Conservation (phyloP, 1,140 invertebrate species). For the Alviniconcha marisindica region DNA sequence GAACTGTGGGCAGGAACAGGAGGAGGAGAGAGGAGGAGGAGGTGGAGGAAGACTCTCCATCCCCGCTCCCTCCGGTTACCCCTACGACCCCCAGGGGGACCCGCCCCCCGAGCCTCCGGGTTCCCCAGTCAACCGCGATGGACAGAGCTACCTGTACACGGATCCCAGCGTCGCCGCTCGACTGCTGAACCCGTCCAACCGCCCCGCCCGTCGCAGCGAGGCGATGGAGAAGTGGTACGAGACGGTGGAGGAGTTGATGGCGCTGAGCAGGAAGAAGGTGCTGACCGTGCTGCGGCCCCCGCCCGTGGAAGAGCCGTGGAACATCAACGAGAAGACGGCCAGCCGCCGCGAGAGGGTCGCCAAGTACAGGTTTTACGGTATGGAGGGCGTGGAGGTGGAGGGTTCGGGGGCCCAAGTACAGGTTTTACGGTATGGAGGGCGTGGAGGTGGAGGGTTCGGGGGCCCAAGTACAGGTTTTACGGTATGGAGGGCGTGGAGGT, state of each 20-base stretch:
- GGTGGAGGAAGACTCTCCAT: background rate
- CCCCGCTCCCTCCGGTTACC: background rate
- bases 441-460: no score
- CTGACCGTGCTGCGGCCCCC: slow-evolving; percentile 13
- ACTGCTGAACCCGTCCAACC: background rate
- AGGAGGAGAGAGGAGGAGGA: background rate
- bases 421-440: no score
- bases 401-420: no score
- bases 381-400: background rate
- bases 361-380: slow-evolving; percentile 21
- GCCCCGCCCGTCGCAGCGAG: background rate
- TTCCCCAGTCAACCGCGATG: background rate
- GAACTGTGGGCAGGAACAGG: background rate
- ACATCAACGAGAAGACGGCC: slow-evolving; percentile 20
- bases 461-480: no score
- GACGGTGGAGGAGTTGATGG: slow-evolving; percentile 28
- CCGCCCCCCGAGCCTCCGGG: background rate
- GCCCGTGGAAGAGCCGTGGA: slow-evolving; percentile 10
- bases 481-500: no score
- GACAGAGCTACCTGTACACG: slow-evolving; percentile 16
- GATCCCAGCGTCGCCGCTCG: background rate
- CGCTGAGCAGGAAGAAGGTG: slow-evolving; percentile 21
- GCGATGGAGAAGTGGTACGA: slow-evolving; percentile 26
- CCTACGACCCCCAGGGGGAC: background rate
- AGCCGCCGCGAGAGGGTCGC: background rate